These are phyloP conservation scores for Triplophysa dalaica DNA, from an alignment of 2,113 vertebrate genomes.

Conservation along the genomic window DNA sequence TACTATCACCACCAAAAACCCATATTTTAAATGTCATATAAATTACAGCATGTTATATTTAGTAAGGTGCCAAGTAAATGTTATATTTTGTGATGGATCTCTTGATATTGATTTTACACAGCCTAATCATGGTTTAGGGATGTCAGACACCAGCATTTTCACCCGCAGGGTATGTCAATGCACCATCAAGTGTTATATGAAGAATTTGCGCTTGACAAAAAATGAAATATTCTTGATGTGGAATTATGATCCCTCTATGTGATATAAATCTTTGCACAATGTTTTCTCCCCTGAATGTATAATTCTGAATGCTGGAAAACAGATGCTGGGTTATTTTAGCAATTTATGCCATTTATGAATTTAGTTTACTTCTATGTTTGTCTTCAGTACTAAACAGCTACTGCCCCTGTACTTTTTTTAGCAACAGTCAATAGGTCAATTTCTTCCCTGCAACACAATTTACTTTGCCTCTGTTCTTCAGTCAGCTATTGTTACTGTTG, in stretches of 20 bases:
- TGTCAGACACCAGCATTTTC: constrained; percentile 24
- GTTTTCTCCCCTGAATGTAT: neutral
- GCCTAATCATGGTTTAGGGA: constrained; percentile 29
- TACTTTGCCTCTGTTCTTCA: constrained; percentile 24
- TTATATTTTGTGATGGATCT: neutral
- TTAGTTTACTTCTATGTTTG: constrained; percentile 8
- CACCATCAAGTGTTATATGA: neutral
- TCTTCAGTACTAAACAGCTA: constrained; percentile 3
- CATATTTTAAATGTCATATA: constrained; percentile 14
- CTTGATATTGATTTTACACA: constrained; percentile 32
- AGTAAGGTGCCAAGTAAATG: neutral
- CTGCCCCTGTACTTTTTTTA: neutral
- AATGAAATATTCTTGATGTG: neutral
- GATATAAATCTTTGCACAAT: neutral
- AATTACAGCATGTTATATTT: constrained; percentile 10
- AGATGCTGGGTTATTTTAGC: neutral
- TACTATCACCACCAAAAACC: neutral
- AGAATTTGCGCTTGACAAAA: neutral
- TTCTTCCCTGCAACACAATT: constrained; percentile 25
- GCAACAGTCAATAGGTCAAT: constrained; percentile 29
- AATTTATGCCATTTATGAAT: neutral
- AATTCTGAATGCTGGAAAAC: neutral
- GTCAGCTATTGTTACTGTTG: constrained; percentile 35
- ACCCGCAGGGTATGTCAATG: constrained; percentile 5
- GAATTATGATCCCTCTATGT: neutral